Conservation (phyloP, 2,888 invertebrate species). For the Palloptera scutellata region DNA sequence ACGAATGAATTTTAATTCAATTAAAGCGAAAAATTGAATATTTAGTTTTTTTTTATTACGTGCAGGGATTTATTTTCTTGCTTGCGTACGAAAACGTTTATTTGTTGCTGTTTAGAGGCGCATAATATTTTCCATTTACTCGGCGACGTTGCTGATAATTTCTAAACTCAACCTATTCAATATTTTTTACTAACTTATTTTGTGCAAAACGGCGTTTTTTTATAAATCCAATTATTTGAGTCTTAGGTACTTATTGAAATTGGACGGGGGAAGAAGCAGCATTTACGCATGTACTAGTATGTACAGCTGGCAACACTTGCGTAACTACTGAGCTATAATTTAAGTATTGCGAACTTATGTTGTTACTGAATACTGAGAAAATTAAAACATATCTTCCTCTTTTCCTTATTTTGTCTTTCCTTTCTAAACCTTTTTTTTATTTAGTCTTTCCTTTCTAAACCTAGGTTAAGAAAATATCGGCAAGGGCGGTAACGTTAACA, state of each 20-base stretch:
- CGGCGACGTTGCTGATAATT: not conserved
- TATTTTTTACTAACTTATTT: not conserved
- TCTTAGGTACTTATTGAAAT: slow-evolving; percentile 24
- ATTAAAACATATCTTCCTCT: too few species aligned
- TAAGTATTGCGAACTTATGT: too few species aligned
- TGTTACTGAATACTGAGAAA: too few species aligned
- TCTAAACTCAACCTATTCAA: not conserved
- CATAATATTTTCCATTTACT: not conserved
- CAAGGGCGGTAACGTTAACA: too few species aligned
- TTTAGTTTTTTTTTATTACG: slow-evolving; percentile 22
- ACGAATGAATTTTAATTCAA: slow-evolving; percentile 62
- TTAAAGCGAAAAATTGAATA: slow-evolving; percentile 58
- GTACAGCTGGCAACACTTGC: too few species aligned
- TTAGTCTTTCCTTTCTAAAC: too few species aligned
- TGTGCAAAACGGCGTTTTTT: slow-evolving; percentile 13
- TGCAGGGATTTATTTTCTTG: not conserved
- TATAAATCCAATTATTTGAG: slow-evolving; percentile 26
- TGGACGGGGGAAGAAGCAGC: not conserved
- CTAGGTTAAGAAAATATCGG: too few species aligned
- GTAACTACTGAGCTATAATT: too few species aligned
- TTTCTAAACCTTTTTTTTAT: too few species aligned
- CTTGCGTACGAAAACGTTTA: not conserved
- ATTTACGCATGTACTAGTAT: too few species aligned
- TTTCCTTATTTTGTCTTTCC: too few species aligned
- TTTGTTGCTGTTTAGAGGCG: slow-evolving; percentile 8